Evolutionary conservation across 2,888 invertebrate genomes (phyloP).

Genomic region (Ectobius pallidus): DNA sequence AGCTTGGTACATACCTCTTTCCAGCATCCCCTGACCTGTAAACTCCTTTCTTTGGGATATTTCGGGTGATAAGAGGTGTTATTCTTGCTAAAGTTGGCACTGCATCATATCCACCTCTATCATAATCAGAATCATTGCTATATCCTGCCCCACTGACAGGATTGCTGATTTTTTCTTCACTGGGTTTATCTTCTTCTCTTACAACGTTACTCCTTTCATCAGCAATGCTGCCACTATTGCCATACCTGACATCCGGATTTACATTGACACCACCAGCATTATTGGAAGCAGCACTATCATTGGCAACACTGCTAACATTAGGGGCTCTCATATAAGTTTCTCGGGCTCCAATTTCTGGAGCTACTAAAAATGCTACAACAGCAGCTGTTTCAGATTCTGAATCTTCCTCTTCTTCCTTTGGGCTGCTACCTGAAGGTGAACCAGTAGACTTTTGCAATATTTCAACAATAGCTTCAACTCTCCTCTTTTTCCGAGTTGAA

Average conservation of each 20-base stretch:
- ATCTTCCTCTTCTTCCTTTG: conserved; percentile 27
- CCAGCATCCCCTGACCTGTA: not conserved
- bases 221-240: not conserved
- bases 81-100: conserved; percentile 27
- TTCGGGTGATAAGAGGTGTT: conserved; percentile 8
- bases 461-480: conserved; percentile 41
- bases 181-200: not conserved
- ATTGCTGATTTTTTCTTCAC: not conserved
- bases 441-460: conserved; percentile 37
- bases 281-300: not conserved
- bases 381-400: not conserved
- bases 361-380: not conserved
- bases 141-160: not conserved
- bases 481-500: conserved; percentile 34
- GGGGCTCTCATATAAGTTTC: too few relatives aligned
- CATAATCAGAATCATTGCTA: not conserved
- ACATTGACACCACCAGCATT: not conserved
- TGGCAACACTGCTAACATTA: not conserved
- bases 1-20: not conserved
- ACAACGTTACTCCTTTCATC: not conserved
- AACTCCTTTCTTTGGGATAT: not conserved
- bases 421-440: conserved; percentile 1
- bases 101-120: not conserved
- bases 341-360: too few relatives aligned
- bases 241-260: not conserved